Base-by-base conservation (phyloP, 2,888 invertebrate species). In the Tolmerus cingulatus region DNA sequence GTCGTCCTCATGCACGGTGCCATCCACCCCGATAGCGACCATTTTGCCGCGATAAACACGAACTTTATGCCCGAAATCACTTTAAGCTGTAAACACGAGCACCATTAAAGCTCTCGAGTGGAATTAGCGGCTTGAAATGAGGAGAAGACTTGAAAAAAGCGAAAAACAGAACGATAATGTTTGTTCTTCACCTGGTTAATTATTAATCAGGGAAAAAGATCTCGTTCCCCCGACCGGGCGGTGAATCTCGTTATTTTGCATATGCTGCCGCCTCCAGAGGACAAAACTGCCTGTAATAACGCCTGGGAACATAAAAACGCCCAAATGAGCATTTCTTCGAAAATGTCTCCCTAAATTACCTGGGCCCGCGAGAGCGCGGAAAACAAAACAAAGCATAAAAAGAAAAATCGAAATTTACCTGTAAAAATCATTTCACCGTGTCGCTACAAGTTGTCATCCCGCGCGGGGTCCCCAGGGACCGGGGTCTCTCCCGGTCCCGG, bases 391-490 rank as follows among this genome's bases (percentile, higher is more conserved):
- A 79, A 46, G 16, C 43, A 34, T 34, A 46, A 16, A 14, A 46
- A 16, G 0, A 43, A 43, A 79, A 79, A 79, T 40, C 9, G 37
- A 82, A 55, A 82, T 82, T 82, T 82, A 82, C 57, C 82, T 82
- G 82, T 57, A 55, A 66, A 82, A 82, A 82, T 82, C 14, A 82
- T 66, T 57, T 82, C 82, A 82, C 82, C 81, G 57, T 82, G 82
- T 82, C 14, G 57, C 23, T 46, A 82, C 57, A 82, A 66, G 82
- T 37, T 30, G 82, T 82, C 82, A 82, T 27, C 55, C 40, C 37
- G 14, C 55, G 34, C 46, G 7, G 12, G 3, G 40, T 81, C 7
- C 27, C 34, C 55, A 46, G 82, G 30, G 82, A 3, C n/a, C 34
- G 30, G 27, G 23, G 30, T 30, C 30, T n/a, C 57, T n/a, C 19